Base-by-base conservation (phyloP, 2,113 vertebrate species). In the Leptosomus discolor region DNA sequence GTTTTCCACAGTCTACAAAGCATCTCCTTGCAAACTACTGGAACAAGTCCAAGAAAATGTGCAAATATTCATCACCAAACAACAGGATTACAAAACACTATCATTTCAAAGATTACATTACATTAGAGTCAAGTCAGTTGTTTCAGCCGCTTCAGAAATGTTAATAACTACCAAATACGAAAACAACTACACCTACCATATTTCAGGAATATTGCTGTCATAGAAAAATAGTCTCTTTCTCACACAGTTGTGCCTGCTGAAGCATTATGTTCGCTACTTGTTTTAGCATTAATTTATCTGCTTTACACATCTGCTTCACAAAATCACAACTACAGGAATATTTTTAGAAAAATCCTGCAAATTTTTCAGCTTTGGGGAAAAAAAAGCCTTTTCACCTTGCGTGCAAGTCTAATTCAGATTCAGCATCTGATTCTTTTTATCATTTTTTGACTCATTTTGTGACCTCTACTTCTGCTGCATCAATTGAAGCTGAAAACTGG, bases 231-330 rank as follows among this genome's bases (percentile, higher is more conserved):
- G 23, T 19, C 14, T 58, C 57, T 94, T 88, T 77, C 77, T 75
- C 23, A 20, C 22, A 37, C 30, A 51, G n/a, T 26, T 65, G 29
- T 39, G 53, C 85, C 45, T 17, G 27, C 67, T 37, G 54, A 84
- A 78, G 50, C 67, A 65, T 61, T 57, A 29, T 8, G 15, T 94
- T 94, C 11, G 12, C 26, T 24, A 36, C 82, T 36, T 83, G 27
- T 71, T 86, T 56, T 67, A 65, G 54, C 60, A 94, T 88, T 82
- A 95, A 74, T 87, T 92, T 76, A 83, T 76, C 34, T 77, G 65
- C 70, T 97, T 97, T 92, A 58, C 58, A 96, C 14, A 88, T 94
- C 88, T 97, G 84, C 93, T 96, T 97, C 92, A 88, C 43, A 96
- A 97, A 97, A 83, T 46, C 69, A 77, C 61, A 92, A 81, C 83